phyloP scores from a whole-genome alignment of 1,140 invertebrate species.

The Colletes latitarsis region DNA sequence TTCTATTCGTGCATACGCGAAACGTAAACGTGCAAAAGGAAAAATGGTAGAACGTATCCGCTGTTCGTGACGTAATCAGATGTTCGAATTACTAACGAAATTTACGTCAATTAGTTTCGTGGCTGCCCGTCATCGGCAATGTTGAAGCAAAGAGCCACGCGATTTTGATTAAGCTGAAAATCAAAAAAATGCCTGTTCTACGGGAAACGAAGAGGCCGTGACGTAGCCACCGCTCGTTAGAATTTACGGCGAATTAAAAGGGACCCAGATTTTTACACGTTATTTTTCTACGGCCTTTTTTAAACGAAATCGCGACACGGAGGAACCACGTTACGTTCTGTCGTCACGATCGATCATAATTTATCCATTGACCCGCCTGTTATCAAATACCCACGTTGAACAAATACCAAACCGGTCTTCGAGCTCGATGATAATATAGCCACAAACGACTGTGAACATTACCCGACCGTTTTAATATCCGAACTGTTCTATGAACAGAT shows the following conservation, averaged over 20 bases:
- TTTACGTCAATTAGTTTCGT: slow-evolving; percentile 47
- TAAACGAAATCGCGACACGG: slow-evolving; percentile 14
- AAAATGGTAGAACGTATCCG: neutral
- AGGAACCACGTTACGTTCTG: slow-evolving; percentile 21
- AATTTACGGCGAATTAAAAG: slow-evolving; percentile 20
- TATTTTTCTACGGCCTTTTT: slow-evolving; percentile 59
- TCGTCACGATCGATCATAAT: slow-evolving; percentile 24
- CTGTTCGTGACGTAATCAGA: neutral
- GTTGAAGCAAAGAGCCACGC: neutral
- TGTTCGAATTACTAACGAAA: slow-evolving; percentile 32
- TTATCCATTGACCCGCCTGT: slow-evolving; percentile 21
- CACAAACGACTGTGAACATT: slow-evolving; percentile 3
- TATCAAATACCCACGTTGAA: neutral
- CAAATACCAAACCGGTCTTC: neutral
- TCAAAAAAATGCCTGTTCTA: slow-evolving; percentile 40
- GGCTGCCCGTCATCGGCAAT: neutral
- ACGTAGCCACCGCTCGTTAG: slow-evolving; percentile 11
- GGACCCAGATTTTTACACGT: slow-evolving; percentile 54
- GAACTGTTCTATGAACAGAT: neutral
- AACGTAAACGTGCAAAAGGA: too few relatives aligned
- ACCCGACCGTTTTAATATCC: slow-evolving; percentile 8
- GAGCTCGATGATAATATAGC: neutral
- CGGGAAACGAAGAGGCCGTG: neutral
- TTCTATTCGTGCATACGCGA: neutral
- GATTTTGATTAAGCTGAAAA: slow-evolving; percentile 17